Percentiles rank a stretch among this genome's conserved stretches.
phyloP scores from a whole-genome alignment of 2,797 vertebrate species.

The Pyrocephalus nanus region DNA sequence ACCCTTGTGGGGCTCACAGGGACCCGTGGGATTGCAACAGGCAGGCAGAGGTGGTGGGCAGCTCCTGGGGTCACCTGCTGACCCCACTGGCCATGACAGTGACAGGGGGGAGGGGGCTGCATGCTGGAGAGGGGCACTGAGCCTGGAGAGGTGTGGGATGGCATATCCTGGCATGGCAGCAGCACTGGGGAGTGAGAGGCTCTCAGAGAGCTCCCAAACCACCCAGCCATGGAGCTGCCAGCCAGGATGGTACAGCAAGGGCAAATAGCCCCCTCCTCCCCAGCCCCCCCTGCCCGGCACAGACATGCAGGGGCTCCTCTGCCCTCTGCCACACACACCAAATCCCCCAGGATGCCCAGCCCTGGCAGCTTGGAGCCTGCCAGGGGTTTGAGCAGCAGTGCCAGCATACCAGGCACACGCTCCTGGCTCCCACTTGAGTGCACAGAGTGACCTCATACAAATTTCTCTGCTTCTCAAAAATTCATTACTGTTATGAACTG shows the following conservation, averaged over 20 bases:
- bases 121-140: background rate
- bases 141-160: rapidly evolving
- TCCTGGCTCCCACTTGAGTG: rapidly evolving
- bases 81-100: rapidly evolving
- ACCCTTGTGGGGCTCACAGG: background rate
- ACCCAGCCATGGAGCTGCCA: background rate
- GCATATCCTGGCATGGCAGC: background rate
- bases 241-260: background rate
- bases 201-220: background rate
- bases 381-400: background rate
- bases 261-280: background rate
- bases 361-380: background rate
- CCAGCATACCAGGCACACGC: rapidly evolving
- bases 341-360: background rate
- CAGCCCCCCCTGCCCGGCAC: background rate
- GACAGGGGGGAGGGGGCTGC: background rate
- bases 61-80: background rate
- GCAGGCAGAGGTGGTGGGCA: background rate
- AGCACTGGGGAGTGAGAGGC: background rate
- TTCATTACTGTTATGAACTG: background rate
- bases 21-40: background rate
- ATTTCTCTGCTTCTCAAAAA: background rate
- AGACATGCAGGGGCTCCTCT: background rate
- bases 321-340: background rate
- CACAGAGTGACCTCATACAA: rapidly evolving